Evolutionary conservation across 2,797 vertebrate species (phyloP).

Genomic region (Saxicola maurus): DNA sequence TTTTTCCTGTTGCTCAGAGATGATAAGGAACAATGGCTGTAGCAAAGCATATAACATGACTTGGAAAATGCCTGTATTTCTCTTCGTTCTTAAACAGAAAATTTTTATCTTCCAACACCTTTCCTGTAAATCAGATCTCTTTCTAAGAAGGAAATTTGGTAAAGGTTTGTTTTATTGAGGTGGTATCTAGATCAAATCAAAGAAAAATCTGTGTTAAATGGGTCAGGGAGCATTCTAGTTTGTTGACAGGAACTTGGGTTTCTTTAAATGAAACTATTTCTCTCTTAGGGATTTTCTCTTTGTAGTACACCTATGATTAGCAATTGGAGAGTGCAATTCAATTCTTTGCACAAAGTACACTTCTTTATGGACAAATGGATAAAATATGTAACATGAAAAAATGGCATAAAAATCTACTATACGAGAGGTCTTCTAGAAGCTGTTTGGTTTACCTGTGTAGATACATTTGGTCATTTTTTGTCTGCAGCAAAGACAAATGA

Average conservation of each 20-base stretch:
- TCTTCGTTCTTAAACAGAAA: background rate
- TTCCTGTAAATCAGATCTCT: background rate
- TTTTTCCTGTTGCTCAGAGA: background rate
- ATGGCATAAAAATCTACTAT: background rate
- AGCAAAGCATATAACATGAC: background rate
- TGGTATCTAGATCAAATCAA: background rate
- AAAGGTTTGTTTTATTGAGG: background rate
- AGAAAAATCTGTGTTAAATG: background rate
- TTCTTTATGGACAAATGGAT: background rate
- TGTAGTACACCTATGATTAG: background rate
- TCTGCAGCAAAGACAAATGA: background rate
- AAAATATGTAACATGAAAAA: background rate
- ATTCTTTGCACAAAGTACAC: background rate
- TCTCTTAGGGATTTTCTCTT: background rate
- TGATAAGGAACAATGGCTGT: background rate
- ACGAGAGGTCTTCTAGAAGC: background rate
- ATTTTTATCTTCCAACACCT: background rate
- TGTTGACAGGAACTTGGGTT: background rate
- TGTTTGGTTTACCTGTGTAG: background rate
- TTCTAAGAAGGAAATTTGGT: background rate
- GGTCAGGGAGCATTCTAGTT: background rate
- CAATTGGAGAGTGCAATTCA: background rate
- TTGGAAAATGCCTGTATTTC: background rate
- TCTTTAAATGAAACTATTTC: background rate
- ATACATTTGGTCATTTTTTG: background rate